Evolutionary conservation across 2,888 invertebrate species (phyloP).

Genomic region (Sarcophaga rosellei): DNA sequence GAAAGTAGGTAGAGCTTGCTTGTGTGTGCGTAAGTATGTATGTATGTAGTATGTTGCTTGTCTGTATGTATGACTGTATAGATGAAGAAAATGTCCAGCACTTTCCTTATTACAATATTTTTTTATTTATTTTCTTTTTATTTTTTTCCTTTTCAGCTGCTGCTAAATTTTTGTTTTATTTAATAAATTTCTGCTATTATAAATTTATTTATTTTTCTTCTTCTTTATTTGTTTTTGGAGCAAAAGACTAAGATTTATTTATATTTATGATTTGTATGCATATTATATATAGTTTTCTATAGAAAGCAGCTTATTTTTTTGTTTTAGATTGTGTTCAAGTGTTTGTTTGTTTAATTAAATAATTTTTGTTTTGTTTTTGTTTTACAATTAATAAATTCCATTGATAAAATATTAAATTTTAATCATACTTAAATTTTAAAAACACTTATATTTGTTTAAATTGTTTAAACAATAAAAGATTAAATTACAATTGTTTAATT

Average conservation of each 20-base stretch:
- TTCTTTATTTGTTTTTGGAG: slow-evolving; percentile 53
- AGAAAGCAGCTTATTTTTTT: slow-evolving; percentile 40
- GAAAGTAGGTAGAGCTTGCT: slow-evolving; percentile 33
- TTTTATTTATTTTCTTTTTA: slow-evolving; percentile 33
- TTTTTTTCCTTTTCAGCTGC: slow-evolving; percentile 66
- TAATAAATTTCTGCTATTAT: slow-evolving; percentile 1
- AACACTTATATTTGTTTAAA: slow-evolving; percentile 45
- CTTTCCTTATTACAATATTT: slow-evolving; percentile 71
- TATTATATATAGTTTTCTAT: background rate
- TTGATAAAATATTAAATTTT: slow-evolving; percentile 51
- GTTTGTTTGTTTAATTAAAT: background rate
- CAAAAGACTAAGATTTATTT: slow-evolving; percentile 14
- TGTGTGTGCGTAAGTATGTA: slow-evolving; percentile 41
- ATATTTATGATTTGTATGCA: background rate
- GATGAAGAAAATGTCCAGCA: slow-evolving; percentile 80
- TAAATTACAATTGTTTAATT: background rate
- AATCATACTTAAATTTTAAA: slow-evolving; percentile 36
- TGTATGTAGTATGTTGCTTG: slow-evolving; percentile 49
- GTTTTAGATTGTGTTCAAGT: slow-evolving; percentile 1
- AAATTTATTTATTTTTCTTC: too few species aligned
- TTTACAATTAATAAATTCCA: slow-evolving; percentile 69
- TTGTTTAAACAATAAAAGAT: background rate
- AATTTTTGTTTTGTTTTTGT: slow-evolving; percentile 30
- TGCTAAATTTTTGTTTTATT: slow-evolving; percentile 63
- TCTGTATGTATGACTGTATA: slow-evolving; percentile 60